These are phyloP conservation scores for Rhinolophus sinicus DNA, from an alignment of 2,113 vertebrate genomes.

Conservation along the genomic window DNA sequence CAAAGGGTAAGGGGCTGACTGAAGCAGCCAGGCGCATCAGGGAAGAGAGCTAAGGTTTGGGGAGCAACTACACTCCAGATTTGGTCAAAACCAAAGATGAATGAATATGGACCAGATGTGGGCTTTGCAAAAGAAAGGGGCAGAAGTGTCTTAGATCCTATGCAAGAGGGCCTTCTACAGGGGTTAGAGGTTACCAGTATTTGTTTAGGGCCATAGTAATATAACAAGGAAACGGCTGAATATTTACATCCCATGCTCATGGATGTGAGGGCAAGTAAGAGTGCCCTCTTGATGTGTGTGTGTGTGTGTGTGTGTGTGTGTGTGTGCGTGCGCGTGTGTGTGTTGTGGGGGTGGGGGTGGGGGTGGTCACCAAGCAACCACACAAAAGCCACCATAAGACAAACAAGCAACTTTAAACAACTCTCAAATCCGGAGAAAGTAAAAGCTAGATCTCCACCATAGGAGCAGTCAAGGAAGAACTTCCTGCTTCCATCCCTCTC, in stretches of 20 bases:
- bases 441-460: background rate
- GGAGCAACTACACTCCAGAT: too few relatives aligned
- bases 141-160: background rate
- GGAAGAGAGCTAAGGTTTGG: background rate
- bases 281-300: background rate
- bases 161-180: background rate
- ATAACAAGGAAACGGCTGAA: background rate
- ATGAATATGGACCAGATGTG: too few relatives aligned
- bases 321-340: background rate
- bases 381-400: background rate
- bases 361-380: background rate
- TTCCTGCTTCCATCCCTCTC: too few relatives aligned
- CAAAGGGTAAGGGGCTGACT: too few relatives aligned
- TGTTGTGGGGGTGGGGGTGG: background rate
- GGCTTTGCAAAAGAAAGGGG: too few relatives aligned
- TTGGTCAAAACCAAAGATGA: too few relatives aligned
- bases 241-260: background rate
- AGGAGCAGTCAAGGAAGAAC: background rate
- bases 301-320: background rate
- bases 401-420: background rate
- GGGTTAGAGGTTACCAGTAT: background rate
- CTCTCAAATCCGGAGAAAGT: background rate
- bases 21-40: background rate
- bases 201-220: background rate
- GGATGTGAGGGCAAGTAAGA: background rate